Base-by-base conservation (phyloP, 2,113 vertebrate species). In the Labrus mixtus region DNA sequence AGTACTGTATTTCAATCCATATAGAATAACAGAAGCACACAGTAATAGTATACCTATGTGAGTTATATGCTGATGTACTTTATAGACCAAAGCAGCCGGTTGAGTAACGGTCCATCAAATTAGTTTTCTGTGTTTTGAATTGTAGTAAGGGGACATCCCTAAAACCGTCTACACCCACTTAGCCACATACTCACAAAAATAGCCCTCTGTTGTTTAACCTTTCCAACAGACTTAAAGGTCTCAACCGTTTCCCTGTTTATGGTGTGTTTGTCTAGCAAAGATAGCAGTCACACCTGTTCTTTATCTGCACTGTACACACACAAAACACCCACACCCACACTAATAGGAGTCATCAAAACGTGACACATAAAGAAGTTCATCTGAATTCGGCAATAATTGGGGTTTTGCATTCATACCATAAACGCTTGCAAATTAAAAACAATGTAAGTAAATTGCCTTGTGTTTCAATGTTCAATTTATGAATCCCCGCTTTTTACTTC, bases 281-380 rank as follows among this genome's bases (percentile, higher is more conserved):
- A 79, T 81, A 82, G 83, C 79, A 54, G 77, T 76, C 88, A 83
- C 90, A 92, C 92, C 92, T 95, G 92, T 90, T 91, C 75, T 73
- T 68, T 89, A 81, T 89, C 79, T 89, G 25, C 58, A 64, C 39
- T 58, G 53, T 68, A 58, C 63, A 70, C 76, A 39, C 55, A 37
- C 68, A 60, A 39, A 11, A 22, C 60, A 41, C 53, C 54, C 58
- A 59, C 64, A 51, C n/a, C n/a, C 51, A 67, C 39, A 60, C 17
- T 17, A 37, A 19, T 22, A 41, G 43, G 16, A 29, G 41, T 55
- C 20, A 11, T 33, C 39, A 74, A 39, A 75, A 70, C 56, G 16
- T n/a, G 0, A 59, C 63, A 43, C 0, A 8, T 19, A 61, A n/a
- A n/a, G 50, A 46, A 54, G 56, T 53, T 58, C 2, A 46, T n/a